A percentile compares a stretch with the other conserved stretches of the same genome.
Evolutionary conservation across 2,113 vertebrate genomes (phyloP).

Genomic region (Pollimyrus isidori): DNA sequence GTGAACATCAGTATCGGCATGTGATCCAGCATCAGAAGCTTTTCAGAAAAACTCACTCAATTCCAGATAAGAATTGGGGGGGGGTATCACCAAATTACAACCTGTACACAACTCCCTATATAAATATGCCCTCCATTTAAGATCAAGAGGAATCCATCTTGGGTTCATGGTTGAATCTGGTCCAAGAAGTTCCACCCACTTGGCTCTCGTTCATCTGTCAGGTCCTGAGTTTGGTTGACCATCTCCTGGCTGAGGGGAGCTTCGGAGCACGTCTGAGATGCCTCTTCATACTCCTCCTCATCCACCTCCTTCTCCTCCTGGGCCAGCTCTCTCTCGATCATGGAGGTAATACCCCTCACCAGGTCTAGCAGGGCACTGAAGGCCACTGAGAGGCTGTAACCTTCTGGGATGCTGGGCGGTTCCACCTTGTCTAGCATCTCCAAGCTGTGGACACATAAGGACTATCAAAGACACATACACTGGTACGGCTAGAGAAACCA

Average conservation of each 20-base stretch:
- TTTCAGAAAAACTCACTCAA: not conserved
- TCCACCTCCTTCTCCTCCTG: conserved; percentile 49
- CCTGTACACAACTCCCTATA: not conserved
- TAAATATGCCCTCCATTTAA: not conserved
- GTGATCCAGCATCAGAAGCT: not conserved
- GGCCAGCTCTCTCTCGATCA: conserved; percentile 88
- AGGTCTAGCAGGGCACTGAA: conserved; percentile 94
- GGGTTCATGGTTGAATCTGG: not conserved
- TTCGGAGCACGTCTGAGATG: conserved; percentile 39
- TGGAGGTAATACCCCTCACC: conserved; percentile 88
- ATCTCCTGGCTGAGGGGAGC: conserved; percentile 48
- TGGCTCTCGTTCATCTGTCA: conserved; percentile 63
- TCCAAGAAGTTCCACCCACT: conserved; percentile 54
- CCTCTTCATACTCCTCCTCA: not conserved
- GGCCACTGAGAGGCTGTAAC: conserved; percentile 97
- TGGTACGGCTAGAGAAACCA: not conserved
- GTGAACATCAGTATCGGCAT: not conserved
- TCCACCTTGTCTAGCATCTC: conserved; percentile 99
- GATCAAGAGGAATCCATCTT: not conserved
- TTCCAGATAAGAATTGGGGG: not conserved
- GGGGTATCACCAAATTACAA: not conserved
- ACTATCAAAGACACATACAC: not conserved
- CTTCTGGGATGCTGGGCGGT: conserved; percentile 92
- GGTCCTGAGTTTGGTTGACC: conserved; percentile 36
- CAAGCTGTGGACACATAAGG: conserved; percentile 59